Evolutionary conservation across 2,113 vertebrate genomes (phyloP).

Genomic region (Megaceryle torquata): DNA sequence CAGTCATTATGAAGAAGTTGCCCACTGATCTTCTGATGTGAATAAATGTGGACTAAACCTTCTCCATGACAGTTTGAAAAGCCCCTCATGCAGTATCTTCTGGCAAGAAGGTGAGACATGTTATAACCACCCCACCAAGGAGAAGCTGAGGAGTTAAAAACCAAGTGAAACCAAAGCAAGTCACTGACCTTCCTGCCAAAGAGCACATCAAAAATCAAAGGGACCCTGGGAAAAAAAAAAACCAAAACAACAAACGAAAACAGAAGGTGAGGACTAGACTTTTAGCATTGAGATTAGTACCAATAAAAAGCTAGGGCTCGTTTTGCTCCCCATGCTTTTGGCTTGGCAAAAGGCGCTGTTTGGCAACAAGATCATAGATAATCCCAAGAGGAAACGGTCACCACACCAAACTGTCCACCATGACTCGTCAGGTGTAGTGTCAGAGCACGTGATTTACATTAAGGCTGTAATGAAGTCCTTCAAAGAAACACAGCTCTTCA

Average conservation of each 20-base stretch:
- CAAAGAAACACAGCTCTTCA: neutral
- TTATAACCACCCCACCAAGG: neutral
- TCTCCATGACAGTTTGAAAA: neutral
- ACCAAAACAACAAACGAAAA: neutral
- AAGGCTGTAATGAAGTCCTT: constrained; percentile 46
- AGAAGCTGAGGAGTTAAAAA: neutral
- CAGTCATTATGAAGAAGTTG: neutral
- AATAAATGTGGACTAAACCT: neutral
- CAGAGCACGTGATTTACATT: neutral
- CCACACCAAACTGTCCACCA: neutral
- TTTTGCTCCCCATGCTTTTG: neutral
- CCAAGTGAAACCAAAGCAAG: neutral
- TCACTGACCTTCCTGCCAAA: neutral
- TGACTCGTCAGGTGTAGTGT: neutral
- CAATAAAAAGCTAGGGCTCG: neutral
- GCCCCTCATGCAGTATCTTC: neutral
- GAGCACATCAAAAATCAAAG: neutral
- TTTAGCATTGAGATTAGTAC: neutral
- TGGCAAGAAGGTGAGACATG: neutral
- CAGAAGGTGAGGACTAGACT: neutral
- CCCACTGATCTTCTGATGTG: neutral
- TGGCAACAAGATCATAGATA: constrained; percentile 38
- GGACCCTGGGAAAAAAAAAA: neutral
- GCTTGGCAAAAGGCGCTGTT: constrained; percentile 49
- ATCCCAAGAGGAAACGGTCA: neutral